Conservation (phyloP, 2,797 vertebrate species). For the Microctenopoma stevenorrisi region DNA sequence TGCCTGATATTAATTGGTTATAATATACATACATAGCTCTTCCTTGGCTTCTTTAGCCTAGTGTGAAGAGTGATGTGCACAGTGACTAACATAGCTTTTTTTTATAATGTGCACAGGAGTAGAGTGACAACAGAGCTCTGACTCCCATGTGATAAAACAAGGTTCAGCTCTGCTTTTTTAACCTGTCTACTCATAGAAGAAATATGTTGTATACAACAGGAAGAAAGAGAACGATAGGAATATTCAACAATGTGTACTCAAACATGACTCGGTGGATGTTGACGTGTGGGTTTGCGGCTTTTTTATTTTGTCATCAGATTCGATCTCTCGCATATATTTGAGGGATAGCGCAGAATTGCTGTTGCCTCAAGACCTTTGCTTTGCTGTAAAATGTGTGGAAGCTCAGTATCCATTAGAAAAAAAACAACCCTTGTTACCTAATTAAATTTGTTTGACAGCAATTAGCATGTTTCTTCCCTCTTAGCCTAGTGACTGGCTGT, state of each 20-base stretch:
- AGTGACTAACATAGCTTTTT: neutral
- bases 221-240: conserved; percentile 3
- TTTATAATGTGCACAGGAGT: conserved; percentile 20
- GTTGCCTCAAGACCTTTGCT: conserved; percentile 31
- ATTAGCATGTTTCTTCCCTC: conserved; percentile 66
- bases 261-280: conserved; percentile 5
- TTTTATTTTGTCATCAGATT: conserved; percentile 26
- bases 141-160: conserved; percentile 27
- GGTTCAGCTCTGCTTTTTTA: conserved; percentile 1
- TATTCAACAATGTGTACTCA: neutral
- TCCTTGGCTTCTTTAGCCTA: conserved; percentile 14
- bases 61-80: neutral
- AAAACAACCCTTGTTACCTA: conserved; percentile 51
- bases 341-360: conserved; percentile 21
- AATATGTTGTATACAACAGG: neutral
- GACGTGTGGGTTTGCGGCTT: conserved; percentile 10
- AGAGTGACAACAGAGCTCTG: conserved; percentile 22
- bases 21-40: neutral
- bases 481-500: conserved; percentile 59
- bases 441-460: conserved; percentile 78
- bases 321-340: conserved; percentile 17
- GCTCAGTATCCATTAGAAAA: conserved; percentile 47
- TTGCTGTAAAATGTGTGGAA: conserved; percentile 58
- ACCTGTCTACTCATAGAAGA: conserved; percentile 11
- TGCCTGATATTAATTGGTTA: neutral